Evolutionary conservation across 1,140 invertebrate species (phyloP).

Genomic region (Diorhabda elongata): DNA sequence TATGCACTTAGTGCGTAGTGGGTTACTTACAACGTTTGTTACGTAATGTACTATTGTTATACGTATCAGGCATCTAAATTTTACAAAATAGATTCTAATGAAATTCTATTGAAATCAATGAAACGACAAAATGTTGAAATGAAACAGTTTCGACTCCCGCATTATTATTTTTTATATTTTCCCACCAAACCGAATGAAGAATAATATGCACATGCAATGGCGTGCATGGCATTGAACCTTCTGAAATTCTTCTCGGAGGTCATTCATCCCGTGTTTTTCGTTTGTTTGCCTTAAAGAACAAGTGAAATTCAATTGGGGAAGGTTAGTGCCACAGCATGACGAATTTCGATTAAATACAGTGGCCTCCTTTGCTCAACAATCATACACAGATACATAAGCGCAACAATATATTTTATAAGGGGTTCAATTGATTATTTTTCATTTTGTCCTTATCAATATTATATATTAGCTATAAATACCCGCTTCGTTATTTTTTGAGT

Average conservation of each 20-base stretch:
- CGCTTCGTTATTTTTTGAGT: no score
- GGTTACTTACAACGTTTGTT: no score
- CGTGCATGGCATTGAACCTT: constrained; percentile 14
- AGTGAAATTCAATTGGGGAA: neutral
- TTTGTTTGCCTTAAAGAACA: neutral
- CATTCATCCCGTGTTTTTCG: constrained; percentile 7
- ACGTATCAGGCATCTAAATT: no score
- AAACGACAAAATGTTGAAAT: neutral
- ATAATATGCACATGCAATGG: constrained; percentile 3
- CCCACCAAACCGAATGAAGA: neutral
- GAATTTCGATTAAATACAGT: neutral
- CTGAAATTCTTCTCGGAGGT: constrained; percentile 6
- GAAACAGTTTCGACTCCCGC: neutral
- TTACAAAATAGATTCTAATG: no score
- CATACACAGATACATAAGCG: no score
- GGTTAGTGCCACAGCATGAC: neutral
- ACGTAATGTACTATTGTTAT: no score
- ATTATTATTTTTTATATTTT: neutral
- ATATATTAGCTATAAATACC: no score
- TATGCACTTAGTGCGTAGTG: no score
- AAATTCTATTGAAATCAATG: neutral
- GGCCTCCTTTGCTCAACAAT: no score
- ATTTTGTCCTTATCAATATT: no score
- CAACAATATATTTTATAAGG: no score
- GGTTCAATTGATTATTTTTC: no score